Evolutionary conservation across 2,113 vertebrate genomes (phyloP), one percentile per base, ranked within the genome.

Genomic region (Odocoileus hemionus): DNA sequence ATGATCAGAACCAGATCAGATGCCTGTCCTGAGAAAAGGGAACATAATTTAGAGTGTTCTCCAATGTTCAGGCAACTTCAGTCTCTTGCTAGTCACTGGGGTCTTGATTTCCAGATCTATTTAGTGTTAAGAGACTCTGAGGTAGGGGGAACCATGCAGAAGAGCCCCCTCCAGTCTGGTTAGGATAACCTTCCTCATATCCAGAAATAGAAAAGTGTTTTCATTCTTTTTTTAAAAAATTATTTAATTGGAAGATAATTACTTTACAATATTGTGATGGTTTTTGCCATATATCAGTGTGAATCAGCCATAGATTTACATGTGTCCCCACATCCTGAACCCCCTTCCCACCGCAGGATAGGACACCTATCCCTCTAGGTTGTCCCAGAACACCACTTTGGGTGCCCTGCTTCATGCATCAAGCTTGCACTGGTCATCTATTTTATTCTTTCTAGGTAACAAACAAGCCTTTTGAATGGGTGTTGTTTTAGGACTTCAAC

Each of bases 361-460:
- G n/a, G 67, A 13, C 2, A 39, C 19, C n/a, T 39, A 6, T 70
- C 67, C 10, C 67, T 70, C 19, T 39, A 23, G n/a, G 67, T 70
- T 70, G n/a, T 39, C n/a, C n/a, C 19, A 39, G 67, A 70, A 10
- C n/a, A 23, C 19, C 67, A 70, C n/a, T 70, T 23, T 70, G 67
- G 19, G n/a, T 39, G n/a, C 67, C 67, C n/a, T 23, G 67, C 67
- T 13, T 70, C 67, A 70, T 39, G n/a, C n/a, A 39, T 70, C 67
- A 70, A 39, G 23, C 67, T 70, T 70, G 67, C 19, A 5, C n/a
- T 39, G 67, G 67, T 39, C 21, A 74, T 39, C 36, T 70, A 70
- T 70, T 95, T 86, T 19, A 55, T 97, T 84, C 78, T 91, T 89
- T 84, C 91, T 84, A 61, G 47, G 58, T 86, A 78, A 52, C 85